Evolutionary conservation across 2,797 vertebrate species (phyloP).

Genomic region (Rhincodon typus): DNA sequence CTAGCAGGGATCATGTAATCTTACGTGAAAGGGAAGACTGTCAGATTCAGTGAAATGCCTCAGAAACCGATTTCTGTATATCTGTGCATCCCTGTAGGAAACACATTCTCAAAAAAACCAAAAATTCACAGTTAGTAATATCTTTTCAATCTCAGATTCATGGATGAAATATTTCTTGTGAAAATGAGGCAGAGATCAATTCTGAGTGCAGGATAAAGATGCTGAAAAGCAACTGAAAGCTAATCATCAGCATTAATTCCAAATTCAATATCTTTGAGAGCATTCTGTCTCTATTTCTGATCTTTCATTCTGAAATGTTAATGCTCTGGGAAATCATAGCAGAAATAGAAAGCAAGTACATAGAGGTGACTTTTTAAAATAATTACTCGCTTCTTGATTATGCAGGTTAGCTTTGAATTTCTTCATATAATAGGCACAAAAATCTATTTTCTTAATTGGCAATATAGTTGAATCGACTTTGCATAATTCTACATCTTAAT

Average conservation of each 20-base stretch:
- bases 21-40: not conserved
- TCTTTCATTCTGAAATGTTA: conserved; percentile 21
- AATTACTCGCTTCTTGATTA: not conserved
- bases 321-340: not conserved
- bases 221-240: not conserved
- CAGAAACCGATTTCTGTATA: not conserved
- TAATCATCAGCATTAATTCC: not conserved
- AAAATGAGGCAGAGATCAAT: not conserved
- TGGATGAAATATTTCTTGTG: not conserved
- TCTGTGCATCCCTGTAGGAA: no score
- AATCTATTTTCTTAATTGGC: conserved; percentile 1
- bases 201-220: not conserved
- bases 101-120: not conserved
- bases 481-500: not conserved
- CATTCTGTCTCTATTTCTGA: not conserved
- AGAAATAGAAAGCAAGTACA: not conserved
- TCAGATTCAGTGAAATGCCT: not conserved
- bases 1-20: conserved; percentile 7
- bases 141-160: not conserved
- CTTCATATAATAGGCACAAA: not conserved
- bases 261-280: conserved; percentile 9
- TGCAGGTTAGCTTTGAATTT: no score
- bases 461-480: not conserved
- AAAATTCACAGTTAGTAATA: not conserved
- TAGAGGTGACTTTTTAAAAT: not conserved